Percentiles rank a stretch among this genome's conserved stretches.
These are phyloP conservation scores for Pollenia angustigena DNA, from an alignment of 2,888 invertebrate species.

Conservation along the genomic window DNA sequence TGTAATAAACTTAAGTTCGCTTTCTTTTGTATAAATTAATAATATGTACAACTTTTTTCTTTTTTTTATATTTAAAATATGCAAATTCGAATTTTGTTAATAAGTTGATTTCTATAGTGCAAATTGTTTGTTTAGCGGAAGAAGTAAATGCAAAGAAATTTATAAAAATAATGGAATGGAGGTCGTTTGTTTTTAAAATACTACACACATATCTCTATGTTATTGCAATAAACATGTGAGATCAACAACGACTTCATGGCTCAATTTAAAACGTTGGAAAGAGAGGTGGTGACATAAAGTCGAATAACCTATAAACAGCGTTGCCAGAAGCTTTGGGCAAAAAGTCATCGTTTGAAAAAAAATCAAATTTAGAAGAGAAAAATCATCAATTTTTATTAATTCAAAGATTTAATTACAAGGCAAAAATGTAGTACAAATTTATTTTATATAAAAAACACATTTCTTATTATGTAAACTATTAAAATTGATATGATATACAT, in stretches of 20 bases:
- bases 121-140: conserved; percentile 51
- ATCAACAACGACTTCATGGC: not conserved
- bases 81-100: conserved; percentile 27
- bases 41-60: not conserved
- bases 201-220: not conserved
- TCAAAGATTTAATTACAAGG: no score
- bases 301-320: no score
- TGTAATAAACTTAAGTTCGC: conserved; percentile 35
- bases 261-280: no score
- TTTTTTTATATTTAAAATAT: conserved; percentile 17
- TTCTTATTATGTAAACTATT: no score
- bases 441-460: no score
- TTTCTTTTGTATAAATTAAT: conserved; percentile 38
- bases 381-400: no score
- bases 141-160: conserved; percentile 47
- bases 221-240: conserved; percentile 54
- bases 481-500: no score
- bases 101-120: not conserved
- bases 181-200: conserved; percentile 30
- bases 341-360: no score
- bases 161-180: conserved; percentile 40
- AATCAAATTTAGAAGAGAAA: no score
- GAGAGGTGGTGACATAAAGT: no score
- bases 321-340: no score
- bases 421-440: no score